phyloP scores from a whole-genome alignment of 2,113 vertebrate genomes.

The Myrmecobius fasciatus region DNA sequence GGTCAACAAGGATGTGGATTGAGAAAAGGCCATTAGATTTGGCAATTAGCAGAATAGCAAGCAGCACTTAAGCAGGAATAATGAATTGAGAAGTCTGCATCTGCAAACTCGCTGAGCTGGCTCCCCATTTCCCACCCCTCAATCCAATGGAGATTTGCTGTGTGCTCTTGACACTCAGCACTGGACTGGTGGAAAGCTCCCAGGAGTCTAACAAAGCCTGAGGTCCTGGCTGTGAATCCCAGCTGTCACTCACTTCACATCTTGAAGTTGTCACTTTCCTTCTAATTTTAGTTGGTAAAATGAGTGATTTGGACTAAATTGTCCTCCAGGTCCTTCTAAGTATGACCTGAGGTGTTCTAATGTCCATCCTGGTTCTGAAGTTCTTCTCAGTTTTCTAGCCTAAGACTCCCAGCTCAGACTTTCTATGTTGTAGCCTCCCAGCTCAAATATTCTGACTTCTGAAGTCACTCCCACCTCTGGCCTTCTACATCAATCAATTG shows the following conservation, averaged over 20 bases:
- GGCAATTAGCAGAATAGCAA: background rate
- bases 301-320: background rate
- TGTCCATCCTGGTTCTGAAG: background rate
- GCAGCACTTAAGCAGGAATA: background rate
- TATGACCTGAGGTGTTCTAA: background rate
- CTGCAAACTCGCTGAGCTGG: background rate
- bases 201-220: no score
- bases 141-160: background rate
- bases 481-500: background rate
- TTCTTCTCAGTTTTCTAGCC: background rate
- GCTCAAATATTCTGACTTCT: background rate
- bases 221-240: background rate
- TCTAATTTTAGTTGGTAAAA: background rate
- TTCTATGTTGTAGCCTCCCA: background rate
- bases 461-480: background rate
- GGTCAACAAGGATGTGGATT: background rate
- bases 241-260: background rate
- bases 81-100: background rate
- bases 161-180: background rate
- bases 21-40: background rate
- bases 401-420: background rate
- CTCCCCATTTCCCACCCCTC: no score
- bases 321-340: background rate
- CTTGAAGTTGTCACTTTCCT: background rate
- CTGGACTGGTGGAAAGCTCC: background rate